Percentiles rank a stretch among this genome's conserved stretches.
Evolutionary conservation across 1,140 invertebrate genomes (phyloP).

Genomic region (Aphis craccivora): DNA sequence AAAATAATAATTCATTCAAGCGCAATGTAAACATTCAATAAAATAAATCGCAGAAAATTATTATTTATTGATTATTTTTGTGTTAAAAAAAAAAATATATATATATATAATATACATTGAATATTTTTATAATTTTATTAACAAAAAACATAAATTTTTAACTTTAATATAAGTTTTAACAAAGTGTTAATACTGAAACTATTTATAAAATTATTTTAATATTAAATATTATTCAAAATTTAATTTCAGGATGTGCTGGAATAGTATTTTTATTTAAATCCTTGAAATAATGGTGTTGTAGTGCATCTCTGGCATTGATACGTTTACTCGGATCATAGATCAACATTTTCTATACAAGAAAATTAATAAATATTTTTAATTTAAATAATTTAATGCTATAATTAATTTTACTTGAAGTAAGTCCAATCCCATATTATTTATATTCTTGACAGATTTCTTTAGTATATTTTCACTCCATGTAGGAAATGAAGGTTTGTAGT

Average conservation of each 20-base stretch:
- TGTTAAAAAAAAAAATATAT: too few relatives aligned
- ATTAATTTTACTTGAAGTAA: constrained; percentile 69
- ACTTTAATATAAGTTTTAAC: not conserved
- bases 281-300: constrained; percentile 79
- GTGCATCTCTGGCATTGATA: constrained; percentile 75
- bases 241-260: constrained; percentile 62
- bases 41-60: not conserved
- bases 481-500: constrained; percentile 79
- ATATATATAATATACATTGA: too few relatives aligned
- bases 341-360: constrained; percentile 72
- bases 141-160: not conserved
- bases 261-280: constrained; percentile 71
- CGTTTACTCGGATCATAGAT: constrained; percentile 79
- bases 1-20: not conserved
- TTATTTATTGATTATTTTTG: not conserved
- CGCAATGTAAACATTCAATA: not conserved
- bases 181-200: not conserved
- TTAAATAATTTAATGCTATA: not conserved
- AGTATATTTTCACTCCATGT: constrained; percentile 81
- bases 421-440: constrained; percentile 74
- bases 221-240: not conserved
- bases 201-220: not conserved
- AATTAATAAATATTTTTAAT: not conserved
- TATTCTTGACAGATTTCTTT: constrained; percentile 70
- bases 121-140: too few relatives aligned